Conservation (phyloP, 1,140 invertebrate genomes). For the Penaeus japonicus region DNA sequence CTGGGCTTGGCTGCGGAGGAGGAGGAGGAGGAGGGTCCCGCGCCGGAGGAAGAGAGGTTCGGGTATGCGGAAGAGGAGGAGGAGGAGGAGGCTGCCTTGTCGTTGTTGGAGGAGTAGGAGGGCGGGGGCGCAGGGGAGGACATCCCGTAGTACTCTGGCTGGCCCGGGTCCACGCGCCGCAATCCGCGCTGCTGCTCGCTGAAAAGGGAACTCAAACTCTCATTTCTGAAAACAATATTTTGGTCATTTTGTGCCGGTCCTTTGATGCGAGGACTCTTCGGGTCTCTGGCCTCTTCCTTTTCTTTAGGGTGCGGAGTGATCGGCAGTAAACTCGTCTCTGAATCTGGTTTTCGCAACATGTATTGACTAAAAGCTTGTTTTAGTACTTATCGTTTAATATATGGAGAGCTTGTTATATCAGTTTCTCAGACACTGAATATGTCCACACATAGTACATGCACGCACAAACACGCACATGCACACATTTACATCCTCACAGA, state of each 20-base stretch:
- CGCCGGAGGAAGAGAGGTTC: not conserved
- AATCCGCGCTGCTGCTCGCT: slow-evolving; percentile 2
- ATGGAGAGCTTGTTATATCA: too few species aligned
- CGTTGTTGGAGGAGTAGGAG: slow-evolving; percentile 16
- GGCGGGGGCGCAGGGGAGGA: slow-evolving; percentile 16
- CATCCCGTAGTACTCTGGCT: slow-evolving; percentile 37
- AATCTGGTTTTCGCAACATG: too few species aligned
- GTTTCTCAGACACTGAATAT: not conserved
- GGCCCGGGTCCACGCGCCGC: slow-evolving; percentile 7
- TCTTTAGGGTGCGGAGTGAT: too few species aligned
- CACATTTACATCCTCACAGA: too few species aligned
- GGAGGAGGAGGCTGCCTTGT: not conserved
- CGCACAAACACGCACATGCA: slow-evolving; percentile 3
- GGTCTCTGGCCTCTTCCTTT: too few species aligned
- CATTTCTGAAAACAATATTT: too few species aligned
- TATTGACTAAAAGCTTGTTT: too few species aligned
- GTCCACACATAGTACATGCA: not conserved
- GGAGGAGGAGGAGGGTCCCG: too few species aligned
- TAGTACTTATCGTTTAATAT: too few species aligned
- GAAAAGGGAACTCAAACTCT: not conserved
- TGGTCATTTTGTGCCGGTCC: too few species aligned
- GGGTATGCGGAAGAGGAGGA: not conserved
- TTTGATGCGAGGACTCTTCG: too few species aligned
- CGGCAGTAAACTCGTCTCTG: too few species aligned
- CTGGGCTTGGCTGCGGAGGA: not conserved